Evolutionary conservation across 1,140 invertebrate genomes (phyloP), one percentile per base, ranked within the genome.

Genomic region (Camponotus pennsylvanicus): DNA sequence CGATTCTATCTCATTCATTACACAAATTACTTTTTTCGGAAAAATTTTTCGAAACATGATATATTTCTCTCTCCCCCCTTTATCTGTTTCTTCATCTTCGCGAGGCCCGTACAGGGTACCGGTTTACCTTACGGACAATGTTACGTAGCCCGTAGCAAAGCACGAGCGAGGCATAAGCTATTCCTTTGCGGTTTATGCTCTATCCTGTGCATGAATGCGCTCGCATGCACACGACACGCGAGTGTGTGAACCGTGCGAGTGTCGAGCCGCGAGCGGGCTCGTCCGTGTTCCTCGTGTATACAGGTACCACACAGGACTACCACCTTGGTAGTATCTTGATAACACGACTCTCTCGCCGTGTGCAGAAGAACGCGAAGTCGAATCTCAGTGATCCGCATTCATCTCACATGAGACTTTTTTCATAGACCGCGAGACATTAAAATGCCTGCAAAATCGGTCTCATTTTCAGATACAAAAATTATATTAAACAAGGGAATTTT

Each of bases 301-400:
- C 79, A 86, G 92, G 90, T 91, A 92, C 92, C 92, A 91, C 92
- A 90, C 90, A 80, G 88, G 92, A 92, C 89, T 92, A 92, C 91
- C 92, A 91, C 92, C 92, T 88, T 91, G 91, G 91, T 90, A 73
- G 88, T 92, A 92, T 93, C 91, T 93, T 92, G 91, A 92, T 92
- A 93, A 92, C 91, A 90, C 92, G 75, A 79, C 83, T 85, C 66
- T 69, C 90, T 87, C 69, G 66, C 73, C 70, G 76, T 89, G 70
- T 37, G 45, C 66, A 87, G 55, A 34, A 67, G 85, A 90, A 89
- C 85, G 82, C 83, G 2, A 49, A 85, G 61, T 79, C 85, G 89
- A 89, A 91, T 82, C 90, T 88, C 92, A 92, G 92, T 92, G 92
- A 92, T 92, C 90, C 92, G 90, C 92, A 93, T 91, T 89, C 89